Base-by-base conservation (phyloP, 2,888 invertebrate genomes). In the Sminthurinus aureus region DNA sequence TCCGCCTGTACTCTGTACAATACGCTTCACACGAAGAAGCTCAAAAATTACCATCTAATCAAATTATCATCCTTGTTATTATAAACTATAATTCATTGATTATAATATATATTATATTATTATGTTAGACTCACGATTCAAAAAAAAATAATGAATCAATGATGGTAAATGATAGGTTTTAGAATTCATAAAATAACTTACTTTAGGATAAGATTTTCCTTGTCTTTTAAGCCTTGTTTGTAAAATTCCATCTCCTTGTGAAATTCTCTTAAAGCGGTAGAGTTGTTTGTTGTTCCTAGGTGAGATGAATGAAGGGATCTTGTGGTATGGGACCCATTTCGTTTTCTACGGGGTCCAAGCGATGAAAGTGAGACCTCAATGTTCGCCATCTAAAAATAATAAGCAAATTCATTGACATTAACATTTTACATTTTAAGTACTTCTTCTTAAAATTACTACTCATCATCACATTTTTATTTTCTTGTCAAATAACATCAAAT, bases 201-300 rank as follows among this genome's bases (percentile, higher is more conserved):
- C 93, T 93, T 95, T 90, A 95, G 95, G 90, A 96, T 96, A 82
- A 95, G 93, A 78, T 94, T 94, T 90, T 96, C 96, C 89, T 95
- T 95, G 90, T 96, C 96, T 73, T 93, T 92, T 66, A 96, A 91
- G 0, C 94, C 94, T 79, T 94, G 93, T 83, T 94, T 92, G 86
- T 94, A 91, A 87, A 93, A 93, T 90, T 95, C 95, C 85, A 93
- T 90, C 90, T 94, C 94, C 88, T 92, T 92, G 84, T 78, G 73
- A 38, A 78, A 79, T 66, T 83, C 83, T 18, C 83, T 50, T 12
- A 79, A 73, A 64, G 78, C 76, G 13, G 79, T 71, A 18, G 82
- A 71, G 2, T 0, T 3, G 15, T 90, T 90, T 91, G 89, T 18
- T 89, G 73, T 74, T 89, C 89, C 15, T 91, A 90, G 88, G 90